phyloP scores from a whole-genome alignment of 1,140 invertebrate genomes.

The Papilio polyxenes region DNA sequence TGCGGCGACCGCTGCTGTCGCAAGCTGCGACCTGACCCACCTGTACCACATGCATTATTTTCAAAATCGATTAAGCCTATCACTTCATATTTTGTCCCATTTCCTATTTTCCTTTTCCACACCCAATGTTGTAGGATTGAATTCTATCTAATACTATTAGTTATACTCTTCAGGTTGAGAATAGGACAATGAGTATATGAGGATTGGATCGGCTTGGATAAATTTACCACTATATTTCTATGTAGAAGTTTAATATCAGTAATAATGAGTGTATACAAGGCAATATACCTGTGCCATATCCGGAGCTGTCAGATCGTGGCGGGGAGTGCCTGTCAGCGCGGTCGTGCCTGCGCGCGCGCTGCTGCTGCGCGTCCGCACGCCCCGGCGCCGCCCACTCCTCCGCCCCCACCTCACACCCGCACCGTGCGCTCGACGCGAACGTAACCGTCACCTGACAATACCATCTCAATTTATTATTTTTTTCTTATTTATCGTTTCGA shows the following conservation, averaged over 20 bases:
- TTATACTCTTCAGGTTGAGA: too few species aligned
- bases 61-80: neutral
- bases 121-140: too few species aligned
- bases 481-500: too few species aligned
- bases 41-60: slow-evolving; percentile 41
- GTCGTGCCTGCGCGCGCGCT: slow-evolving; percentile 81
- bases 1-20: slow-evolving; percentile 60
- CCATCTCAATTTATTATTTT: too few species aligned
- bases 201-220: too few species aligned
- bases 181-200: too few species aligned
- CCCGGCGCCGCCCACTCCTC: slow-evolving; percentile 58
- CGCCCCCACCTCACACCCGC: slow-evolving; percentile 57
- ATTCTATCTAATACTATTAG: too few species aligned
- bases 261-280: too few species aligned
- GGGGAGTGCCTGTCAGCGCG: slow-evolving; percentile 90
- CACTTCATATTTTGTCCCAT: too few species aligned
- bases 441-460: slow-evolving; percentile 64
- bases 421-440: slow-evolving; percentile 61
- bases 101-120: too few species aligned
- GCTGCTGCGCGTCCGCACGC: slow-evolving; percentile 66
- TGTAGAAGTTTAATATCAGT: too few species aligned
- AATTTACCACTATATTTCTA: too few species aligned
- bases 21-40: slow-evolving; percentile 68
- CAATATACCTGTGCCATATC: slow-evolving; percentile 87
- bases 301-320: slow-evolving; percentile 91